phyloP scores from a whole-genome alignment of 2,797 vertebrate genomes.

The Jordanella pulchra region DNA sequence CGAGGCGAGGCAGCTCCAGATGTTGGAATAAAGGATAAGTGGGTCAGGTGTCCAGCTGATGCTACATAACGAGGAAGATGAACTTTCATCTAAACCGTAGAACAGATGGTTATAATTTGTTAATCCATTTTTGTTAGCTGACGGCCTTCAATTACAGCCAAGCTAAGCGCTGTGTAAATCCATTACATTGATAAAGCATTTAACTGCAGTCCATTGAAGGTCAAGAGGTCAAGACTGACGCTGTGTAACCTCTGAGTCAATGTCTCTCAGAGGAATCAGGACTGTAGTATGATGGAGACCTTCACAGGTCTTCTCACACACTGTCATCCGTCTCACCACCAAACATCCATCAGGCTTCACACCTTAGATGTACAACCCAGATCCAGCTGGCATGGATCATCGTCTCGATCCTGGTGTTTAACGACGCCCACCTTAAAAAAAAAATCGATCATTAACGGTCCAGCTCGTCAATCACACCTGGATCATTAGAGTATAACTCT shows the following conservation, averaged over 20 bases:
- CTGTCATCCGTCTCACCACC: conserved; percentile 31
- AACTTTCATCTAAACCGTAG: background rate
- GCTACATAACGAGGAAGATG: background rate
- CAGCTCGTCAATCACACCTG: conserved; percentile 39
- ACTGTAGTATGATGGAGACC: conserved; percentile 13
- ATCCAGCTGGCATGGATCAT: background rate
- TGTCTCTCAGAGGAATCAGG: conserved; percentile 12
- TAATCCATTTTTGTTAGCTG: background rate
- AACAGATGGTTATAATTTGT: conserved; percentile 6
- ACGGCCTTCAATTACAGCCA: background rate
- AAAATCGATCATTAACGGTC: conserved; percentile 30
- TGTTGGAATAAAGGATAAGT: conserved; percentile 58
- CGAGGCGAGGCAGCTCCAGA: conserved; percentile 48
- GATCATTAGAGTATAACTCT: conserved; percentile 27
- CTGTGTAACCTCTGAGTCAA: conserved; percentile 17
- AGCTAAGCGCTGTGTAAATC: background rate
- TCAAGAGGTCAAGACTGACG: conserved; percentile 29
- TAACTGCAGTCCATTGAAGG: conserved; percentile 33
- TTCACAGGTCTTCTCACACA: conserved; percentile 46
- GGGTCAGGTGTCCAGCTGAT: conserved; percentile 60
- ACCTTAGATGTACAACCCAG: background rate
- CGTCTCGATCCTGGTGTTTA: conserved; percentile 24
- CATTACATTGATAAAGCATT: background rate
- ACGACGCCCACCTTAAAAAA: conserved; percentile 9
- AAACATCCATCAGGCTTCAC: conserved; percentile 47